Conservation (phyloP, 2,888 invertebrate species). For the Arge pagana region DNA sequence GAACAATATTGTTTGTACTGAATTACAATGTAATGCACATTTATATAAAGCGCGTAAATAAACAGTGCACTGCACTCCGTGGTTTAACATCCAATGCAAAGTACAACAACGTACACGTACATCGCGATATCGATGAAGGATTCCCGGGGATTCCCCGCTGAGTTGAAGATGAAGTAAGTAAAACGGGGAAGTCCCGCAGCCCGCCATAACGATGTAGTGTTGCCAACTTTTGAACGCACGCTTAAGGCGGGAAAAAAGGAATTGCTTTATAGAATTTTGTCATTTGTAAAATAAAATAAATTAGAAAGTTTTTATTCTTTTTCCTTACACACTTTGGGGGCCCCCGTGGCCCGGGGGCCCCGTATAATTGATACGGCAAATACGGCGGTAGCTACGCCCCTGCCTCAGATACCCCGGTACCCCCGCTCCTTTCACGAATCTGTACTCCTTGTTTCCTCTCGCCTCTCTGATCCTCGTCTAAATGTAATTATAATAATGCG, state of each 20-base stretch:
- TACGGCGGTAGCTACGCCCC: not conserved
- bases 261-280: not conserved
- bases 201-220: not conserved
- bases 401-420: too few relatives aligned
- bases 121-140: not conserved
- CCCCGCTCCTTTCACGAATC: too few relatives aligned
- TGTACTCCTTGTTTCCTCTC: too few relatives aligned
- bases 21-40: not conserved
- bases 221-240: not conserved
- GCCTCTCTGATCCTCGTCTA: too few relatives aligned
- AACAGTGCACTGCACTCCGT: not conserved
- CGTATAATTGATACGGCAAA: constrained; percentile 16
- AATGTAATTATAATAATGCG: constrained; percentile 28
- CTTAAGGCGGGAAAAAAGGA: not conserved
- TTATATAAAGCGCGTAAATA: not conserved
- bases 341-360: constrained; percentile 18
- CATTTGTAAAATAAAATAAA: not conserved
- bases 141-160: not conserved
- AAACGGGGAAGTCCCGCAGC: not conserved
- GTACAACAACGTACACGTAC: not conserved
- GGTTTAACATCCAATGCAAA: not conserved
- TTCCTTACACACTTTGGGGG: constrained; percentile 17
- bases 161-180: not conserved
- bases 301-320: constrained; percentile 7
- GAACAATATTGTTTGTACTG: not conserved